Conservation (phyloP, 30 jellyfish, hydroid and myxozoan genomes). For the Aurelia aurita complex sp. Pacific region DNA sequence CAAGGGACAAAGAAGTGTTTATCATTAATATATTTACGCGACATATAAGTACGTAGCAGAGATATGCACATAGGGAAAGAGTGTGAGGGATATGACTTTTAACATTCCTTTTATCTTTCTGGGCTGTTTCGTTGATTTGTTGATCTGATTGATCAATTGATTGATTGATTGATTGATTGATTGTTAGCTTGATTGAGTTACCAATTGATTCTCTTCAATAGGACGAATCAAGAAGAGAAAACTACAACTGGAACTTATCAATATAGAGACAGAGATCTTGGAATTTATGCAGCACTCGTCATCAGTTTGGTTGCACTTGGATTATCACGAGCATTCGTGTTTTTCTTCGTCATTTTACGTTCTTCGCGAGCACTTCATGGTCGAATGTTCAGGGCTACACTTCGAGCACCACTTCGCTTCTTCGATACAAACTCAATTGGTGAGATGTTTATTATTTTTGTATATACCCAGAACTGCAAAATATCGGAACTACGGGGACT, state of each 20-base stretch:
- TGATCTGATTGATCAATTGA: no score
- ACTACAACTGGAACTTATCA: slow-evolving; percentile 9
- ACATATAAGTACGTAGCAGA: no score
- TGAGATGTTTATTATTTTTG: background rate
- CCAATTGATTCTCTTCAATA: background rate
- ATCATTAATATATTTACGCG: no score
- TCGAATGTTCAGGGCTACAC: slow-evolving; percentile 70
- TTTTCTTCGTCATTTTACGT: slow-evolving; percentile 51
- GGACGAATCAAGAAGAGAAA: slow-evolving; percentile 77
- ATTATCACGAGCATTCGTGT: slow-evolving; percentile 62
- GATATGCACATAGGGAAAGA: no score
- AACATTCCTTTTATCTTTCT: no score
- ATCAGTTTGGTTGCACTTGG: slow-evolving; percentile 65
- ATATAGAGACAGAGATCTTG: slow-evolving; percentile 59
- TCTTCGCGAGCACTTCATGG: slow-evolving; percentile 75
- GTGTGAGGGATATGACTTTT: no score
- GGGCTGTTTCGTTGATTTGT: no score
- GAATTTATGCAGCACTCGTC: slow-evolving; percentile 75
- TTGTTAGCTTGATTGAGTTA: no score
- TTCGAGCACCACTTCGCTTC: slow-evolving; percentile 87
- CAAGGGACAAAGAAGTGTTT: no score
- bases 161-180: no score
- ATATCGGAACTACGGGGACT: no score
- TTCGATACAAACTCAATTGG: slow-evolving; percentile 90
- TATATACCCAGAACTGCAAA: no score